These are phyloP conservation scores for Atta colombica DNA, from an alignment of 1,140 invertebrate genomes.

Conservation along the genomic window DNA sequence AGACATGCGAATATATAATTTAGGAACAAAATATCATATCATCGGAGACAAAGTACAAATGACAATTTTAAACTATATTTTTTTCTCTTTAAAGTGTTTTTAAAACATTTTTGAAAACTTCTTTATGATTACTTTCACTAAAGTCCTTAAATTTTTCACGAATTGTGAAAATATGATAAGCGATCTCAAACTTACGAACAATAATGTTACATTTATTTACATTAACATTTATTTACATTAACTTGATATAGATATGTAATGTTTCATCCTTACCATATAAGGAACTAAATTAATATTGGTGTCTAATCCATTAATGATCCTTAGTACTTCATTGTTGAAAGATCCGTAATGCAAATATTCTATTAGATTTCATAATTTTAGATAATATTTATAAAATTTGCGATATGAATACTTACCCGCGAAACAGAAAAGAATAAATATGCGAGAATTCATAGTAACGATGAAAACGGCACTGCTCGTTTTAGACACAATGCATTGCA, in stretches of 20 bases:
- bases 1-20: too few relatives aligned
- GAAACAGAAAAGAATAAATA: constrained; percentile 23
- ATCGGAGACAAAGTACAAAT: too few relatives aligned
- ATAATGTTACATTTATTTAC: too few relatives aligned
- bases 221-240: too few relatives aligned
- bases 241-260: constrained; percentile 53
- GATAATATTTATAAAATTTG: not conserved
- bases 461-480: not conserved
- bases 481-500: not conserved
- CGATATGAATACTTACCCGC: constrained; percentile 36
- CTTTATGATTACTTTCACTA: too few relatives aligned
- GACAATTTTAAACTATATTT: too few relatives aligned
- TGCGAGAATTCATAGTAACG: not conserved
- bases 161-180: too few relatives aligned
- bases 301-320: constrained; percentile 80
- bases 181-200: too few relatives aligned
- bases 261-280: constrained; percentile 77
- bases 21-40: too few relatives aligned
- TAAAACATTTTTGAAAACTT: too few relatives aligned
- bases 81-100: too few relatives aligned
- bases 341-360: not conserved
- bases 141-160: too few relatives aligned
- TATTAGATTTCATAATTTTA: constrained; percentile 21
- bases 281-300: constrained; percentile 79
- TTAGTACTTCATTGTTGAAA: constrained; percentile 57